Evolutionary conservation across 1,140 invertebrate species (phyloP).

Genomic region (Lanistes nyassanus): DNA sequence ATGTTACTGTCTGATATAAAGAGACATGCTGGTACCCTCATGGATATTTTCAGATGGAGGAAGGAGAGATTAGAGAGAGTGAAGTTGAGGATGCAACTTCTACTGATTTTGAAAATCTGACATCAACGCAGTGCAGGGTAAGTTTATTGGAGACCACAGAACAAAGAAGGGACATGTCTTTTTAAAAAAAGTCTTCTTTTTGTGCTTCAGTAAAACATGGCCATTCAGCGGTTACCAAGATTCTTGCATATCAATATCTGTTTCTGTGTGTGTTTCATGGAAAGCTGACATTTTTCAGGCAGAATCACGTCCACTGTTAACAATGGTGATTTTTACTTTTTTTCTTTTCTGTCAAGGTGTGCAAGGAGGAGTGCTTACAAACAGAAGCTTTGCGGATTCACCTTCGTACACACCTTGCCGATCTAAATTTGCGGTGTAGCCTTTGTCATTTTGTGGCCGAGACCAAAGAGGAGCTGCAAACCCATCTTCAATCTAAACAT

Average conservation of each 20-base stretch:
- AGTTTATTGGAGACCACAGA: not conserved
- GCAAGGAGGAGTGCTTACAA: constrained; percentile 47
- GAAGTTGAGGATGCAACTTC: constrained; percentile 14
- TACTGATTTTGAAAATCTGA: constrained; percentile 28
- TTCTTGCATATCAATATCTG: too few relatives aligned
- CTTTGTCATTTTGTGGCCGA: constrained; percentile 58
- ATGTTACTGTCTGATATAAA: too few relatives aligned
- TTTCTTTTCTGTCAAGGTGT: constrained; percentile 49
- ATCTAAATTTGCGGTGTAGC: constrained; percentile 50
- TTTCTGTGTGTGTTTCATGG: too few relatives aligned
- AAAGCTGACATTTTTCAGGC: too few relatives aligned
- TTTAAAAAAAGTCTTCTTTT: not conserved
- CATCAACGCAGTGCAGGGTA: constrained; percentile 43
- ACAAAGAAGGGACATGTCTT: not conserved
- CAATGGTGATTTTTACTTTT: not conserved
- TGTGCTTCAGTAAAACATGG: too few relatives aligned
- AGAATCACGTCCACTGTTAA: too few relatives aligned
- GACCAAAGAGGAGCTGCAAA: constrained; percentile 45
- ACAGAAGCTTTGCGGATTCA: constrained; percentile 51
- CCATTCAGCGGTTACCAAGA: too few relatives aligned
- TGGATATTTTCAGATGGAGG: constrained; percentile 30
- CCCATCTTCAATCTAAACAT: constrained; percentile 51
- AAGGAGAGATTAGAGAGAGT: constrained; percentile 24
- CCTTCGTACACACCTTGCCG: constrained; percentile 57
- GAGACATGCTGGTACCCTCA: too few relatives aligned